These are phyloP conservation scores for Labeo calbasu DNA, from an alignment of 2,797 vertebrate genomes.

Conservation along the genomic window DNA sequence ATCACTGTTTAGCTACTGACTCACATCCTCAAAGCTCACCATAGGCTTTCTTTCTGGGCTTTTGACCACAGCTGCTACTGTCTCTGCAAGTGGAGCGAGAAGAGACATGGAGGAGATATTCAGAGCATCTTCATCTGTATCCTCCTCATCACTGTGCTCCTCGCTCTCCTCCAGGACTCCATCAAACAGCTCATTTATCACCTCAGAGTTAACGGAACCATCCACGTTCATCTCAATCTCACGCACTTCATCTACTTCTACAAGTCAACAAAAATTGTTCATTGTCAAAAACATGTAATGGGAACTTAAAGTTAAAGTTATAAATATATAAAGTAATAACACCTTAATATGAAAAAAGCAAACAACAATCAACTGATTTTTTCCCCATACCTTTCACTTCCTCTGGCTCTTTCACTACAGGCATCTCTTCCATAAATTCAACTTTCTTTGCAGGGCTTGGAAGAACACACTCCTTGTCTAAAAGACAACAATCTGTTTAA, in stretches of 20 bases:
- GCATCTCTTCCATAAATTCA: slow-evolving; percentile 57
- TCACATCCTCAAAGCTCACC: slow-evolving; percentile 58
- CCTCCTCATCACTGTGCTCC: slow-evolving; percentile 65
- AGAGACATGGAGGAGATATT: slow-evolving; percentile 98
- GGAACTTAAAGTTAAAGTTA: no score
- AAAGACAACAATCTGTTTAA: not conserved
- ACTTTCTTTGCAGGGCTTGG: slow-evolving; percentile 73
- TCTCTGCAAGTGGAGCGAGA: slow-evolving; percentile 88
- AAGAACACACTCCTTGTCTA: slow-evolving; percentile 47
- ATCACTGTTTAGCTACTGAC: not conserved
- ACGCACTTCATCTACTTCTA: slow-evolving; percentile 59
- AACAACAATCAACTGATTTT: not conserved
- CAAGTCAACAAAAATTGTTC: not conserved
- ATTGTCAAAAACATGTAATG: not conserved
- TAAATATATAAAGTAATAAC: not conserved
- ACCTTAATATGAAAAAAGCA: not conserved
- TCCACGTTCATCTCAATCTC: slow-evolving; percentile 82
- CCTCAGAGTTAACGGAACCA: slow-evolving; percentile 86
- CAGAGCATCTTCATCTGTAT: slow-evolving; percentile 82
- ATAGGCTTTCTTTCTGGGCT: slow-evolving; percentile 83
- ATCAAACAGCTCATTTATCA: slow-evolving; percentile 91
- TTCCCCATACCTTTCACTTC: slow-evolving; percentile 65
- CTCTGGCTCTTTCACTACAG: slow-evolving; percentile 61
- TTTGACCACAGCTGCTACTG: slow-evolving; percentile 81
- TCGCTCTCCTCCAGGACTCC: slow-evolving; percentile 82